These are phyloP conservation scores for Urocitellus parryii DNA, from an alignment of 2,113 vertebrate genomes.

Conservation along the genomic window DNA sequence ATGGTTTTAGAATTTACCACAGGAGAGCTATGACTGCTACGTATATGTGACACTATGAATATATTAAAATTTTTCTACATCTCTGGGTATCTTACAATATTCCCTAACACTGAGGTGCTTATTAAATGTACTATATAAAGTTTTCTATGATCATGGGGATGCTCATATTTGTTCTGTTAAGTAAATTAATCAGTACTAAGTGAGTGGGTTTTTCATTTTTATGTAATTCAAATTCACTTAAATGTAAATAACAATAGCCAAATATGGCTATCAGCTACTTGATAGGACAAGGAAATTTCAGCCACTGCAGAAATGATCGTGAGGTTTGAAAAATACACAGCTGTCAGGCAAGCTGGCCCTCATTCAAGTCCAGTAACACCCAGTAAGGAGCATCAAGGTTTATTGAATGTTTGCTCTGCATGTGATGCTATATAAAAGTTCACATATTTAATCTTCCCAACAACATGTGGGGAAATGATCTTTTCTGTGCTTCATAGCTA, in stretches of 20 bases:
- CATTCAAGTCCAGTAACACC: not conserved
- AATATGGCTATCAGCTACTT: not conserved
- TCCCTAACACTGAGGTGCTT: not conserved
- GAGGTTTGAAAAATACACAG: not conserved
- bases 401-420: not conserved
- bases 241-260: not conserved
- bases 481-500: not conserved
- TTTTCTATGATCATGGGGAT: not conserved
- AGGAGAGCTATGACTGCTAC: not conserved
- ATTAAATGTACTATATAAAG: not conserved
- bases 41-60: not conserved
- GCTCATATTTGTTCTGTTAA: not conserved
- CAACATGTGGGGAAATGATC: not conserved
- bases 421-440: not conserved
- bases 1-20: not conserved
- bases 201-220: not conserved
- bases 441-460: not conserved
- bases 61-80: not conserved
- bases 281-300: not conserved
- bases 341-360: not conserved
- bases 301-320: not conserved
- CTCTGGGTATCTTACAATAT: not conserved
- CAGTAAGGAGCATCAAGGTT: not conserved
- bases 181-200: not conserved
- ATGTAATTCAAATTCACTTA: not conserved